Evolutionary conservation across 2,888 invertebrate genomes (phyloP).

Genomic region (Ditula angustiorana): DNA sequence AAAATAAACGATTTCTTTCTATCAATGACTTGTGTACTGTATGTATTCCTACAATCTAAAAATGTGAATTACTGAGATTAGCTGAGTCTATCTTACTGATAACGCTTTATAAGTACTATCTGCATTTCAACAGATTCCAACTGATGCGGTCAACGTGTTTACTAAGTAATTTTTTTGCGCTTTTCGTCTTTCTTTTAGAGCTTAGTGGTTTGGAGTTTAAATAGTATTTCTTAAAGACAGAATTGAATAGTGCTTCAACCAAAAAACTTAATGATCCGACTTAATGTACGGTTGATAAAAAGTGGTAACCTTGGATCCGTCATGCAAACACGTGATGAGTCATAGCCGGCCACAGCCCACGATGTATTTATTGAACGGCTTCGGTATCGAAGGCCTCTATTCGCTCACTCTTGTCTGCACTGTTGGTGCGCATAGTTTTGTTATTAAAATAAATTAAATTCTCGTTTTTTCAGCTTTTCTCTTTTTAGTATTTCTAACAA

Average conservation of each 20-base stretch:
- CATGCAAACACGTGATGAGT: constrained; percentile 22
- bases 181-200: neutral
- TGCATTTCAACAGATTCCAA: constrained; percentile 52
- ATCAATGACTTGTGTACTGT: neutral
- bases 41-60: constrained; percentile 1
- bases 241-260: neutral
- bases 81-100: constrained; percentile 6
- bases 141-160: constrained; percentile 53
- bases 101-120: constrained; percentile 5
- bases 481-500: constrained; percentile 51
- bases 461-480: constrained; percentile 57
- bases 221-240: neutral
- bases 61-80: constrained; percentile 10
- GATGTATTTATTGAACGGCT: constrained; percentile 34
- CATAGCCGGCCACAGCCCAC: constrained; percentile 20
- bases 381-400: constrained; percentile 5
- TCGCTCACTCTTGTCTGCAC: constrained; percentile 3
- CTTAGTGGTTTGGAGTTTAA: neutral
- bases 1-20: neutral
- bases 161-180: constrained; percentile 16
- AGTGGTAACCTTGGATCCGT: constrained; percentile 30
- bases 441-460: neutral
- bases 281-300: constrained; percentile 21
- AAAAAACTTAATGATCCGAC: neutral
- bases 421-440: neutral